Evolutionary conservation across 2,888 invertebrate species (phyloP).

Genomic region (Galeopsomyia nigrocyanea): DNA sequence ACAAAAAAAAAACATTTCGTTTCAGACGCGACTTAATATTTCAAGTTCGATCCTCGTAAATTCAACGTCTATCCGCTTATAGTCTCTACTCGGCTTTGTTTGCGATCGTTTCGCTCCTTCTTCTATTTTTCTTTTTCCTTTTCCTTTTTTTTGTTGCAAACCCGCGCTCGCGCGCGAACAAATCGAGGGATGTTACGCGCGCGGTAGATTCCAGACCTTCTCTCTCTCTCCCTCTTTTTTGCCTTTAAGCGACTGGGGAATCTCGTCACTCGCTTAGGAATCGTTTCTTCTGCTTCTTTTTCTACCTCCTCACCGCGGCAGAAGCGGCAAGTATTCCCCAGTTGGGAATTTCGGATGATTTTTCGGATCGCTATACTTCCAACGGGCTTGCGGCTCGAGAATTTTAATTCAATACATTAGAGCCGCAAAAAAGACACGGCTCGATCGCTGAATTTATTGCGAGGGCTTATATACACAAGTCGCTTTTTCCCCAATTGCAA

Average conservation of each 20-base stretch:
- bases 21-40: conserved; percentile 27
- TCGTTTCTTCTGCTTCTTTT: background rate
- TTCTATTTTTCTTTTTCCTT: background rate
- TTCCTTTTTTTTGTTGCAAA: conserved; percentile 13
- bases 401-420: conserved; percentile 50
- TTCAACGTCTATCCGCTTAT: conserved; percentile 5
- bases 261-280: conserved; percentile 26
- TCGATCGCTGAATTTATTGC: conserved; percentile 41
- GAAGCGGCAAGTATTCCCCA: conserved; percentile 21
- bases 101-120: background rate
- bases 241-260: conserved; percentile 11
- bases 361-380: conserved; percentile 25
- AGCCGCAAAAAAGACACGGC: conserved; percentile 33
- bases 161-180: conserved; percentile 22
- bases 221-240: conserved; percentile 16
- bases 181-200: conserved; percentile 30
- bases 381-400: conserved; percentile 11
- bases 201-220: conserved; percentile 27
- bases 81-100: conserved; percentile 2
- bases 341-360: conserved; percentile 29
- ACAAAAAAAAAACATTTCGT: background rate
- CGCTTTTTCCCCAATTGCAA: conserved; percentile 16
- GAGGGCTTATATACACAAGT: too few species aligned
- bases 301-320: background rate
- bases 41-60: conserved; percentile 46